Conservation (phyloP, 2,113 vertebrate genomes). For the Upupa epops region DNA sequence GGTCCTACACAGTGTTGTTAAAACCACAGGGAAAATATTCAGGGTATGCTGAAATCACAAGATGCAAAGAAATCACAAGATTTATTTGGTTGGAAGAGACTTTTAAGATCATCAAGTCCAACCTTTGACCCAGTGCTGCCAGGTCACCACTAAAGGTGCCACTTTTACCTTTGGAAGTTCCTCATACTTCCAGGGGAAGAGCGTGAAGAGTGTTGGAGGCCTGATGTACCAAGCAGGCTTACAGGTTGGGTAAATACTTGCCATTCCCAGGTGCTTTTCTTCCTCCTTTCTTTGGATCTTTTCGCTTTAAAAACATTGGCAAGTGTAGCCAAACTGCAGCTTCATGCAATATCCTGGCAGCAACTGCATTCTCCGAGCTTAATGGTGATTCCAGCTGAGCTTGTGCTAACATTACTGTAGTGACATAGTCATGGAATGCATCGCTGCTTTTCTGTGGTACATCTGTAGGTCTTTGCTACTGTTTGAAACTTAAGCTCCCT, state of each 20-base stretch:
- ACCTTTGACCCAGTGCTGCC: no score
- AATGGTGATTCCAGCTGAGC: no score
- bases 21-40: not conserved
- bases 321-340: not conserved
- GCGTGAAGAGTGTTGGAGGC: not conserved
- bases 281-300: not conserved
- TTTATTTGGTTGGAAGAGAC: no score
- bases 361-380: no score
- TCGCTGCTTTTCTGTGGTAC: not conserved
- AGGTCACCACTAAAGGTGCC: no score
- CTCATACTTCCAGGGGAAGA: not conserved
- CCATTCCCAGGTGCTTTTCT: not conserved
- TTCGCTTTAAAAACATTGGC: not conserved
- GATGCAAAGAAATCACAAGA: no score
- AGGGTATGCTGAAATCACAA: not conserved
- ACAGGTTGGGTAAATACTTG: not conserved
- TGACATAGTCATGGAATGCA: not conserved
- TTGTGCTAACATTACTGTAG: not conserved
- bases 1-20: not conserved
- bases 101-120: no score
- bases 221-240: not conserved
- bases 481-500: not conserved
- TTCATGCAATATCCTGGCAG: not conserved
- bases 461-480: rapidly evolving
- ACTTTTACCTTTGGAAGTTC: not conserved